Base-by-base conservation (phyloP, 2,888 invertebrate species). In the Caenorhabditis japonica region DNA sequence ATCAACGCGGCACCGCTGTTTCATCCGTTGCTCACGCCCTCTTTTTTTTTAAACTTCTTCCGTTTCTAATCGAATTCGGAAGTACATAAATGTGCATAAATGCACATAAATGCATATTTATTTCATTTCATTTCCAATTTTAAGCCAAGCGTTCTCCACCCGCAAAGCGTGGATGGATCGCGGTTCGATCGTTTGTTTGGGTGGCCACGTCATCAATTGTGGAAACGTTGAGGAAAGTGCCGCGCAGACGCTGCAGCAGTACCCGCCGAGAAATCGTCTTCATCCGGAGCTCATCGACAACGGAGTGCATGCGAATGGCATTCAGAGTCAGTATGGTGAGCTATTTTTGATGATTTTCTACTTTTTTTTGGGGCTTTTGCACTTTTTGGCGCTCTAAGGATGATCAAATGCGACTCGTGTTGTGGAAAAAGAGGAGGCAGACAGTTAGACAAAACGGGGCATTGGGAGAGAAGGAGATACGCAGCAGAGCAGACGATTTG, bases 131-230 rank as follows among this genome's bases (percentile, higher is more conserved):
- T 23, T 3, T 4, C 4, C 4, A 43, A 2, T 21, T 73, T 73
- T 51, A 47, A 78, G 78, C 33, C 58, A 60, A 44, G 78, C 73
- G 19, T 47, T 76, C 30, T 74, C 64, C 17, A 71, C 68, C 7
- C 64, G 79, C n/a, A 60, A 74, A 51, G 79, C 69, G 46, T 79
- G 79, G 79, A 68, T 79, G 72, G 79, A 79, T 44, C 66, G 76
- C 23, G 79, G 79, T 21, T 75, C 75, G 44, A 59, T 76, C 15
- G 71, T 66, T 4, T 69, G 69, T 47, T 41, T 74, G 13, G 62
- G 62, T 12, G 17, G 27, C 33, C 17, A 58, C 41, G 25, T 53
- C 41, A 46, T 56, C 30, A 51, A 55, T 38, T 8, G 10, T 21
- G 55, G 33, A 8, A 17, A 12, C 5, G n/a, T 13, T 3, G n/a